Conservation (phyloP, 2,797 vertebrate genomes). For the Uromys caudimaculatus region DNA sequence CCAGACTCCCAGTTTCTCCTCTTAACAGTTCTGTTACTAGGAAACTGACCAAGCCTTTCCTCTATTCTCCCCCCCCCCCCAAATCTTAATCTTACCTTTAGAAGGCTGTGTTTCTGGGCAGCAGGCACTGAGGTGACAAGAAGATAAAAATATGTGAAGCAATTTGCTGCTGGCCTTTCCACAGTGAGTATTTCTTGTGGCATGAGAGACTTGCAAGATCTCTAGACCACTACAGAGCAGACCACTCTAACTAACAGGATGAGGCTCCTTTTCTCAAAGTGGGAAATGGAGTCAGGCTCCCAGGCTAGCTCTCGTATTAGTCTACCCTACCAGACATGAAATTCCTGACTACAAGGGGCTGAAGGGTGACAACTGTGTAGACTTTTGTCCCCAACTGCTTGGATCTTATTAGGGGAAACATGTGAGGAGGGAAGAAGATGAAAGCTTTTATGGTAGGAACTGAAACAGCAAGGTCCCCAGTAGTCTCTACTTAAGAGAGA, state of each 20-base stretch:
- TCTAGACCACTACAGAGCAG: not conserved
- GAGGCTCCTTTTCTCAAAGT: not conserved
- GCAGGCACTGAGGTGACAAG: not conserved
- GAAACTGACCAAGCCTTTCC: not conserved
- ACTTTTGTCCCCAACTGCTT: not conserved
- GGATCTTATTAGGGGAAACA: not conserved
- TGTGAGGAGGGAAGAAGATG: not conserved
- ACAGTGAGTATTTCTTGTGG: not conserved
- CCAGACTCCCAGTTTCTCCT: not conserved
- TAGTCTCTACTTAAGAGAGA: not conserved
- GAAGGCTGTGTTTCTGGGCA: slow-evolving; percentile 20
- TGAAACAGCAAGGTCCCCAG: not conserved
- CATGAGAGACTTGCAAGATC: not conserved
- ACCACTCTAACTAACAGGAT: fast-evolving
- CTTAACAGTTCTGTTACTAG: not conserved
- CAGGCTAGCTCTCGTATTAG: not conserved
- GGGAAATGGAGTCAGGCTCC: not conserved
- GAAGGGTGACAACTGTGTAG: not conserved
- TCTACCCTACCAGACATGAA: not conserved
- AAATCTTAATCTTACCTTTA: not conserved
- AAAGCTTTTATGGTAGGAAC: not conserved
- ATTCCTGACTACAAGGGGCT: not conserved
- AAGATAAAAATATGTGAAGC: not conserved
- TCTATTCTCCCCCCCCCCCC: not conserved
- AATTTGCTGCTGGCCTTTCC: not conserved